Evolutionary conservation across 2,888 invertebrate genomes (phyloP).

Genomic region (Amphimallon solstitiale): DNA sequence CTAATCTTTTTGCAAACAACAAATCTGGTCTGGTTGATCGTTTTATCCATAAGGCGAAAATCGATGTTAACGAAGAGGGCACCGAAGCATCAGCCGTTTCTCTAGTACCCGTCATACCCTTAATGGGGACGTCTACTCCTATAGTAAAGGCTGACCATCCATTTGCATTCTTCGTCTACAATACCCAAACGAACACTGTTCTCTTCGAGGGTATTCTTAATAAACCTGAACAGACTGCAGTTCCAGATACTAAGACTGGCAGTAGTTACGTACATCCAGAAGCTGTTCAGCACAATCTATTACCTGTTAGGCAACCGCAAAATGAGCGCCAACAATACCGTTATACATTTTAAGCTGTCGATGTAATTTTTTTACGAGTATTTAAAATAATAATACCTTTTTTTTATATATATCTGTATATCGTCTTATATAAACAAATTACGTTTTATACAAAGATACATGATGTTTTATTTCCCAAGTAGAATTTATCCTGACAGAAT

Average conservation of each 20-base stretch:
- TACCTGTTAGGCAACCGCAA: background rate
- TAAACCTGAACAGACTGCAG: conserved; percentile 31
- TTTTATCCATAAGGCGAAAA: conserved; percentile 72
- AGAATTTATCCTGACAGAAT: too few relatives aligned
- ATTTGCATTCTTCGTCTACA: conserved; percentile 74
- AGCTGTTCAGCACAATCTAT: background rate
- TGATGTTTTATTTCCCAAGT: background rate
- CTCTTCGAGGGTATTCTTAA: conserved; percentile 71
- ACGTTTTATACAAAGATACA: conserved; percentile 8
- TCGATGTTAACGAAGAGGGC: conserved; percentile 74
- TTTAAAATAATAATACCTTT: background rate
- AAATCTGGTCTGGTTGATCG: conserved; percentile 62
- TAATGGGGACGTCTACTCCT: conserved; percentile 67
- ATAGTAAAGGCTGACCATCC: conserved; percentile 70
- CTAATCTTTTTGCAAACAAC: conserved; percentile 64
- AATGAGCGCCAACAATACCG: background rate
- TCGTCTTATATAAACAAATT: background rate
- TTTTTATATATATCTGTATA: conserved; percentile 11
- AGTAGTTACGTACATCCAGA: conserved; percentile 1
- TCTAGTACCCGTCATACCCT: conserved; percentile 69
- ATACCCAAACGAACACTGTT: conserved; percentile 66
- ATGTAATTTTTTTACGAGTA: background rate
- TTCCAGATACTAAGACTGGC: background rate
- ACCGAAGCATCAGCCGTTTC: conserved; percentile 74
- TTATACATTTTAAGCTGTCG: background rate